A percentile compares a stretch with the other conserved stretches of the same genome.
Conservation (phyloP, 2,888 invertebrate genomes). For the Calliphora vomitoria region DNA sequence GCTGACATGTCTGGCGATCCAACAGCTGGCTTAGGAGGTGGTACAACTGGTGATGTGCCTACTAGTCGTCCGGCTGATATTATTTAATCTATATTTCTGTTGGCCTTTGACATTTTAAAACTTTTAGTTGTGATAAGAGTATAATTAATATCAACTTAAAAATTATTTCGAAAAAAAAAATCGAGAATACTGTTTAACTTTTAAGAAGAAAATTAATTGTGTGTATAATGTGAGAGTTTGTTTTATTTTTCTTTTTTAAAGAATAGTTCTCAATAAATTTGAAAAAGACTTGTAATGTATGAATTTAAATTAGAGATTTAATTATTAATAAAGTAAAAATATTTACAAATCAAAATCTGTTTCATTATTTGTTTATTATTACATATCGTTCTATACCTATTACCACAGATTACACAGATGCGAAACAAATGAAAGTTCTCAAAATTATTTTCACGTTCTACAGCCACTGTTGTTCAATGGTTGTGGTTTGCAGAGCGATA, state of each 20-base stretch:
- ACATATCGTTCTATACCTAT: too few relatives aligned
- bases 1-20: conserved; percentile 77
- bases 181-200: not conserved
- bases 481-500: too few relatives aligned
- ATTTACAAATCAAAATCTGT: conserved; percentile 17
- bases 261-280: conserved; percentile 21
- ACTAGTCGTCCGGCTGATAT: conserved; percentile 81
- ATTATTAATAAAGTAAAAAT: conserved; percentile 38
- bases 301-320: conserved; percentile 51
- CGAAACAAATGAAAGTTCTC: too few relatives aligned
- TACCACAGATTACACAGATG: too few relatives aligned
- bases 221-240: not conserved
- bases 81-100: conserved; percentile 74
- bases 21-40: conserved; percentile 51
- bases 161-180: not conserved
- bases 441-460: too few relatives aligned
- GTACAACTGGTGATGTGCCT: conserved; percentile 69
- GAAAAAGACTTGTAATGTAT: conserved; percentile 64
- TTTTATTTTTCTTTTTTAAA: not conserved
- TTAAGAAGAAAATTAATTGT: not conserved
- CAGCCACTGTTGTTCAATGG: too few relatives aligned
- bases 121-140: conserved; percentile 43
- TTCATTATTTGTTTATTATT: not conserved
- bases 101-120: conserved; percentile 18
- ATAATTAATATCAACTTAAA: conserved; percentile 43